Percentiles rank a stretch among this genome's conserved stretches.
These are phyloP conservation scores for Verasper variegatus DNA, from an alignment of 2,113 vertebrate genomes.

Conservation along the genomic window DNA sequence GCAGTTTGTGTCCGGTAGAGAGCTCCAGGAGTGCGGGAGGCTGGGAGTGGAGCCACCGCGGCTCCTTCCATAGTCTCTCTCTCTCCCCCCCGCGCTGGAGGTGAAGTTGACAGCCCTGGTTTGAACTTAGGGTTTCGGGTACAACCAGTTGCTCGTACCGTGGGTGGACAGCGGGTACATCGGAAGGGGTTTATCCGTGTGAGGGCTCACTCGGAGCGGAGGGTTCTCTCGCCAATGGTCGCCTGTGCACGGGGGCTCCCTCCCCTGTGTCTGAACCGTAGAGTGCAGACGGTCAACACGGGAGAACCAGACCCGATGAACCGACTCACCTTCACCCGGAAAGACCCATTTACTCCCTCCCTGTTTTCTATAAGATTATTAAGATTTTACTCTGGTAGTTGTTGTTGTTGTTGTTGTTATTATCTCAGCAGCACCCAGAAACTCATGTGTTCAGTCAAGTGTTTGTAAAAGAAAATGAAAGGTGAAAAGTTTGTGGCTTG, in stretches of 20 bases:
- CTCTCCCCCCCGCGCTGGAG: conserved; percentile 47
- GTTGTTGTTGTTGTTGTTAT: background rate
- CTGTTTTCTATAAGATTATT: too few relatives aligned
- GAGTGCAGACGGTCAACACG: background rate
- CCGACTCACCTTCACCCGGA: background rate
- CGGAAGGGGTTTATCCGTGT: background rate
- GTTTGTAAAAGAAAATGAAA: background rate
- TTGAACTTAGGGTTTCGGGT: conserved; percentile 59
- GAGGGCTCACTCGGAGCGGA: background rate
- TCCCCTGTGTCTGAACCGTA: conserved; percentile 2
- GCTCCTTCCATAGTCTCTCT: conserved; percentile 21
- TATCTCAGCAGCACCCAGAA: background rate
- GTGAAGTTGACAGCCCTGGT: conserved; percentile 78
- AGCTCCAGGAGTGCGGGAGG: background rate
- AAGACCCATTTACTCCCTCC: background rate
- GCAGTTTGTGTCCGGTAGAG: background rate
- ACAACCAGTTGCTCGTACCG: background rate
- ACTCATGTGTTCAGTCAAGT: background rate
- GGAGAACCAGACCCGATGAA: background rate
- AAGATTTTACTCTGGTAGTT: too few relatives aligned
- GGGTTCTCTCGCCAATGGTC: background rate
- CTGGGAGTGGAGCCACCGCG: background rate
- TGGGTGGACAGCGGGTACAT: background rate
- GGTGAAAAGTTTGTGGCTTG: background rate
- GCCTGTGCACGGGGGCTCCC: too few relatives aligned